Percentiles rank a stretch among this genome's conserved stretches.
These are phyloP conservation scores for Sycophaga agraensis DNA, from an alignment of 1,140 invertebrate genomes.

Conservation along the genomic window DNA sequence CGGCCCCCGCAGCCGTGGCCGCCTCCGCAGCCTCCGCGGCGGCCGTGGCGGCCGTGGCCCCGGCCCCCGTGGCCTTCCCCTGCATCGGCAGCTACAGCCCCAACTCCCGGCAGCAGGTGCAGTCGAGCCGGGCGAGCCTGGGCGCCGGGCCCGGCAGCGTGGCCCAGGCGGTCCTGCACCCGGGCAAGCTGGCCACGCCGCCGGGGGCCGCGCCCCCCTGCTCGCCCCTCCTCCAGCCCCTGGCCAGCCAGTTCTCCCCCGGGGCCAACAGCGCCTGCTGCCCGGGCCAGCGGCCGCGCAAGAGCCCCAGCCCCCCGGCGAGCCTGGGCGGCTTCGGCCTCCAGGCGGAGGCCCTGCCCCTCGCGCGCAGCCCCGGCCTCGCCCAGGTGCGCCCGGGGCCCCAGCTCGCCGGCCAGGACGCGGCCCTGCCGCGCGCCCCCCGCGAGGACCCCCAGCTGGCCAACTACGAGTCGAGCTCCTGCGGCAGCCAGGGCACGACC, in stretches of 20 bases:
- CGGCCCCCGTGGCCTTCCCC: constrained; percentile 39
- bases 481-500: constrained; percentile 49
- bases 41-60: constrained; percentile 36
- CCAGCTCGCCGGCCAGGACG: too few relatives aligned
- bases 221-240: neutral
- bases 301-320: constrained; percentile 20
- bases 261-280: constrained; percentile 10
- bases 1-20: constrained; percentile 62
- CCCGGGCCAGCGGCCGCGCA: neutral
- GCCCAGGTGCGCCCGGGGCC: too few relatives aligned
- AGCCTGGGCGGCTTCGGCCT: too few relatives aligned
- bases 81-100: constrained; percentile 46
- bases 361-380: neutral
- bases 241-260: neutral
- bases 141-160: neutral
- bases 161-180: neutral
- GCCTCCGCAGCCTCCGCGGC: constrained; percentile 52
- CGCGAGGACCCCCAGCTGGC: constrained; percentile 51
- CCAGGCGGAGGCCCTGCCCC: neutral
- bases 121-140: neutral
- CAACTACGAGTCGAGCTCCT: constrained; percentile 52
- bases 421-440: neutral
- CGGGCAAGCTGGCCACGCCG: neutral
- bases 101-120: neutral
- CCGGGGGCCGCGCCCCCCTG: neutral